A percentile compares a stretch with the other conserved stretches of the same genome.
These are phyloP conservation scores for Halcyon chelicuti DNA, from an alignment of 2,797 vertebrate species.

Conservation along the genomic window DNA sequence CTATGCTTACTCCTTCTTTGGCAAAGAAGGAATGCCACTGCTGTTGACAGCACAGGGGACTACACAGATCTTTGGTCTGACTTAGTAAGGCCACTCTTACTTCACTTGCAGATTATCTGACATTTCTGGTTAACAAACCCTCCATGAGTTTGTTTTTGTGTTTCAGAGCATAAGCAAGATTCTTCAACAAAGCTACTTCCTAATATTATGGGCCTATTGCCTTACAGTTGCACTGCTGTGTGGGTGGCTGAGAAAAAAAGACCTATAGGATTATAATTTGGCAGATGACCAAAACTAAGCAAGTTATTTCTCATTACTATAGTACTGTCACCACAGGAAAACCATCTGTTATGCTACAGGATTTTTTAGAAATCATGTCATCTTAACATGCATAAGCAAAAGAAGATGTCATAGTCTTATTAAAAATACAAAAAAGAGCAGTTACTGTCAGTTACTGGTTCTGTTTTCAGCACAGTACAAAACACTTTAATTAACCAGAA, in stretches of 20 bases:
- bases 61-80: background rate
- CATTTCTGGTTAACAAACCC: background rate
- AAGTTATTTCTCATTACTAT: constrained; percentile 1
- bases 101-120: background rate
- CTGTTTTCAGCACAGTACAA: background rate
- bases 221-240: background rate
- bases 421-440: background rate
- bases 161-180: background rate
- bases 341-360: constrained; percentile 1
- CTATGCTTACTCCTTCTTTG: background rate
- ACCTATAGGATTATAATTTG: background rate
- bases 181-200: background rate
- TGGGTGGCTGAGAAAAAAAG: background rate
- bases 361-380: background rate
- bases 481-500: background rate
- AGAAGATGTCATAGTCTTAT: background rate
- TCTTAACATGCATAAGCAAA: background rate
- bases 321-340: constrained; percentile 1
- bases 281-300: background rate
- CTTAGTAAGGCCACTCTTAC: background rate
- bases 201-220: background rate
- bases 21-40: background rate
- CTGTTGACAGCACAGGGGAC: background rate
- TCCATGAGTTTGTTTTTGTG: background rate
- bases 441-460: background rate